phyloP scores from a whole-genome alignment of 2,797 vertebrate species.

The Poeciliopsis presidionis region DNA sequence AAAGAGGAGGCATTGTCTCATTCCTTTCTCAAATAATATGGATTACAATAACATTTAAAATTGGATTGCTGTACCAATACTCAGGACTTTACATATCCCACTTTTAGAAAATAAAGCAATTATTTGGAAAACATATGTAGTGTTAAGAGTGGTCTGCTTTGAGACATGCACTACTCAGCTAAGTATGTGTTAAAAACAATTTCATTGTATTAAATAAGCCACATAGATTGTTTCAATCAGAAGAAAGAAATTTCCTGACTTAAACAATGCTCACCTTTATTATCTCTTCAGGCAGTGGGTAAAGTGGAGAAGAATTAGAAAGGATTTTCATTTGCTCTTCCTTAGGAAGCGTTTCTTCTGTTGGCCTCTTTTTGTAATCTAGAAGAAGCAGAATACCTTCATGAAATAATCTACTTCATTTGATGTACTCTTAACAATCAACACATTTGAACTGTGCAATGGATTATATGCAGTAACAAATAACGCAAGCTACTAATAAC shows the following conservation, averaged over 20 bases:
- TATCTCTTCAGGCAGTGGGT: constrained; percentile 87
- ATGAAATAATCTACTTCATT: not conserved
- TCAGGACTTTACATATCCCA: constrained; percentile 25
- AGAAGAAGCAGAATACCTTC: constrained; percentile 34
- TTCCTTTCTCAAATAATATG: constrained; percentile 54
- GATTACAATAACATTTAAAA: constrained; percentile 52
- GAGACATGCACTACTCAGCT: constrained; percentile 8
- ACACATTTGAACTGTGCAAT: not conserved
- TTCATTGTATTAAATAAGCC: not conserved
- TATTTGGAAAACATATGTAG: constrained; percentile 33
- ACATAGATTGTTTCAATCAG: not conserved
- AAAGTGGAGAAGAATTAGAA: constrained; percentile 69
- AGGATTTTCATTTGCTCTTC: constrained; percentile 75
- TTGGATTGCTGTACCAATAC: constrained; percentile 21
- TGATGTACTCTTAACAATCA: not conserved
- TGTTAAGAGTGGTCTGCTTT: constrained; percentile 36
- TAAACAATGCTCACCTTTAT: constrained; percentile 80
- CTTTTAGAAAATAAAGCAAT: constrained; percentile 23
- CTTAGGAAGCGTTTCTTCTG: constrained; percentile 35
- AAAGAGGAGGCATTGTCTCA: constrained; percentile 30
- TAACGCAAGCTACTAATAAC: not conserved
- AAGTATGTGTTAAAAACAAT: not conserved
- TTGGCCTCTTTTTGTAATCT: constrained; percentile 55
- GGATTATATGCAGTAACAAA: not conserved
- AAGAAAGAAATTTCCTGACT: not conserved